Conservation (phyloP, 2,888 invertebrate genomes). For the Lasioglossum vierecki region DNA sequence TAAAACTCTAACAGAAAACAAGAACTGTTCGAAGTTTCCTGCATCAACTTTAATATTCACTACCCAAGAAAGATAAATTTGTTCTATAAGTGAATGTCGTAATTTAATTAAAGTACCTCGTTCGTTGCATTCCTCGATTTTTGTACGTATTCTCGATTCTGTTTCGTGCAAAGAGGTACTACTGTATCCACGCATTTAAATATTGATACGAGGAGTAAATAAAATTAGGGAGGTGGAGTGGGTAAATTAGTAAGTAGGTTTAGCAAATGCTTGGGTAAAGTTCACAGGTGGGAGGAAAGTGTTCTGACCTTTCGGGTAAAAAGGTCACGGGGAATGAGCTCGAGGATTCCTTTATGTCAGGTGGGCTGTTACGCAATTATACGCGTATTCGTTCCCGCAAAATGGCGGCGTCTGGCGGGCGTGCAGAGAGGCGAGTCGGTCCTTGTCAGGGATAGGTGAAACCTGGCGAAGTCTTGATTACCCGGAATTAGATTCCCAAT, state of each 20-base stretch:
- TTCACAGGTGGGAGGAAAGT: background rate
- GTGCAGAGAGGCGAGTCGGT: constrained; percentile 28
- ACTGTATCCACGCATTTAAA: background rate
- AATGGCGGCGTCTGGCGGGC: background rate
- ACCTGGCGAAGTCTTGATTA: constrained; percentile 68
- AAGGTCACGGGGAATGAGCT: constrained; percentile 33
- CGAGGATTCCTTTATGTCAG: constrained; percentile 61
- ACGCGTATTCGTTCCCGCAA: constrained; percentile 52
- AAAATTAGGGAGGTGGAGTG: background rate
- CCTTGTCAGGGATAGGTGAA: constrained; percentile 57
- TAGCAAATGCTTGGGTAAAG: background rate
- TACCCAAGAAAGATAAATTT: background rate
- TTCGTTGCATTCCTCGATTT: background rate
- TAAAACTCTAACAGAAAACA: background rate
- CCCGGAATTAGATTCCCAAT: constrained; percentile 68
- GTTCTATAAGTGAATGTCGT: background rate
- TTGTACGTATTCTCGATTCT: background rate
- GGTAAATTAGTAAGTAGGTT: background rate
- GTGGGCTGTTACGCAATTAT: constrained; percentile 58
- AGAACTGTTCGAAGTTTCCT: background rate
- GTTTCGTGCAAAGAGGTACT: too few species aligned
- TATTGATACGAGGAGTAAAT: background rate
- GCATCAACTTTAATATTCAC: background rate
- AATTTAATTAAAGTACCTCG: too few species aligned
- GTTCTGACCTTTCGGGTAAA: constrained; percentile 11